Percentiles rank a stretch among this genome's conserved stretches.
Conservation (phyloP, 2,113 vertebrate genomes). For the Tor tambroides region DNA sequence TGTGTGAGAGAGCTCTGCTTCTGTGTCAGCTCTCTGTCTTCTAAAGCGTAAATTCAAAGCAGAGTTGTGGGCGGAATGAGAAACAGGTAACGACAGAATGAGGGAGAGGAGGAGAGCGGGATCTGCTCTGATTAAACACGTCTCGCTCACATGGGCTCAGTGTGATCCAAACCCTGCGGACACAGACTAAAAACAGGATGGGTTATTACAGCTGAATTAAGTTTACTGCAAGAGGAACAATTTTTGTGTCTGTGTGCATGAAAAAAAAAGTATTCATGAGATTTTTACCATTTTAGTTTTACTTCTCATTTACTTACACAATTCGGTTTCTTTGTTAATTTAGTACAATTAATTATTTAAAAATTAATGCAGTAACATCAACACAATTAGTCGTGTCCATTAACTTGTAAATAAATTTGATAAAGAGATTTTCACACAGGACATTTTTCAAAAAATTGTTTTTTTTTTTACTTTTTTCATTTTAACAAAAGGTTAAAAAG, state of each 20-base stretch:
- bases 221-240: not conserved
- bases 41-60: constrained; percentile 39
- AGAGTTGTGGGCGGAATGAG: constrained; percentile 42
- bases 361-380: not conserved
- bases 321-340: not conserved
- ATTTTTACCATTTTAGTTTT: not conserved
- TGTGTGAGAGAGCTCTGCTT: constrained; percentile 9
- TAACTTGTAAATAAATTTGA: not conserved
- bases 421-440: not conserved
- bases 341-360: not conserved
- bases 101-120: not conserved
- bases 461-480: too few relatives aligned
- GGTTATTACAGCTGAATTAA: constrained; percentile 7
- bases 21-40: constrained; percentile 27
- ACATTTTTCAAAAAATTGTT: not conserved
- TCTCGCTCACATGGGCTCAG: constrained; percentile 30
- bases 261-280: not conserved
- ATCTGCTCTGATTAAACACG: constrained; percentile 34
- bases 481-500: not conserved
- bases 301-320: not conserved
- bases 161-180: constrained; percentile 41
- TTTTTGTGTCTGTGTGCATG: not conserved
- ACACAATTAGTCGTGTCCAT: not conserved
- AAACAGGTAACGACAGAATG: constrained; percentile 31
- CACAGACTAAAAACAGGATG: constrained; percentile 13